These are phyloP conservation scores for Montipora cactus DNA, from an alignment of 64 coral and sea anemone species.

Conservation along the genomic window DNA sequence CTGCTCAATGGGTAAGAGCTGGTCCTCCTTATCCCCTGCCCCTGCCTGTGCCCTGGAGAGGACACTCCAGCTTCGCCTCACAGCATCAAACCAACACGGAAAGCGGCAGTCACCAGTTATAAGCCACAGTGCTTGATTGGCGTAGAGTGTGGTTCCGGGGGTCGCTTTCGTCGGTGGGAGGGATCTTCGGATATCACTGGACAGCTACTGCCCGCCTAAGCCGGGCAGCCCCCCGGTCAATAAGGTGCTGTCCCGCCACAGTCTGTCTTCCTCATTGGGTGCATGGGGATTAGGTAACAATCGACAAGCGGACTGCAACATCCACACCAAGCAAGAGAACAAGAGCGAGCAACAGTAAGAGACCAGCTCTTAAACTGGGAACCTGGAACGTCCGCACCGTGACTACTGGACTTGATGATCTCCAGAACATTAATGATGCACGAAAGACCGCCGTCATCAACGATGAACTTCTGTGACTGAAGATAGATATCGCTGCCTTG, in stretches of 20 bases:
- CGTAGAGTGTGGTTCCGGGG: constrained; percentile 41
- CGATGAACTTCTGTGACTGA: not conserved
- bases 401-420: not conserved
- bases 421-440: not conserved
- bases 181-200: constrained; percentile 43
- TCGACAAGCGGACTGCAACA: too few relatives aligned
- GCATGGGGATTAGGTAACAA: not conserved
- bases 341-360: not conserved
- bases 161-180: constrained; percentile 60
- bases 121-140: constrained; percentile 62
- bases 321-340: constrained; percentile 29
- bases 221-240: constrained; percentile 63
- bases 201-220: constrained; percentile 71
- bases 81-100: constrained; percentile 22
- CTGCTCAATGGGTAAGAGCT: not conserved
- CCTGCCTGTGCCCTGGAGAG: constrained; percentile 12
- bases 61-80: constrained; percentile 23
- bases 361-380: constrained; percentile 1
- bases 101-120: constrained; percentile 57
- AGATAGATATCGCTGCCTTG: not conserved
- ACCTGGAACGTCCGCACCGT: not conserved
- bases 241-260: constrained; percentile 45
- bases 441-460: not conserved
- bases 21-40: not conserved
- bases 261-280: constrained; percentile 42